phyloP scores from a whole-genome alignment of 2,888 invertebrate genomes.

The Bellardia pandia region DNA sequence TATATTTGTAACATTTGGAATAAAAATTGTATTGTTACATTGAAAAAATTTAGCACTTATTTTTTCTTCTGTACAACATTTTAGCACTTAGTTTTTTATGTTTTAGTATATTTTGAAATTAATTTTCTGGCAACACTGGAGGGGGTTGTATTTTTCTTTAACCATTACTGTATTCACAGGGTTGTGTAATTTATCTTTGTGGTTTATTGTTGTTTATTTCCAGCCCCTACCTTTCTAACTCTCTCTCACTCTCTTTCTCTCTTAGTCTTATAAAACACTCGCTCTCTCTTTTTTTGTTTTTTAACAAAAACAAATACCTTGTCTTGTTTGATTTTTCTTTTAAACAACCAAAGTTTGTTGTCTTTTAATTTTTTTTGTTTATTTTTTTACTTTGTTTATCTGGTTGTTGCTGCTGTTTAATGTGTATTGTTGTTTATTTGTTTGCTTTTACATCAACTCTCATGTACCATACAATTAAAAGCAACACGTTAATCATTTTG shows the following conservation, averaged over 20 bases:
- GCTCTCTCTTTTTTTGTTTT: neutral
- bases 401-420: neutral
- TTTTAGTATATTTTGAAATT: no score
- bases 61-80: no score
- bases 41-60: no score
- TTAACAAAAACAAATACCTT: neutral
- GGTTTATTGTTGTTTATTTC: conserved; percentile 17
- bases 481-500: conserved; percentile 71
- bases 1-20: no score
- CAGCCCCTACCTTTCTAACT: neutral
- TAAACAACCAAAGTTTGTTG: conserved; percentile 4
- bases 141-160: conserved; percentile 9
- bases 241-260: neutral
- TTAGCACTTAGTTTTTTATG: no score
- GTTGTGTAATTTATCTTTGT: conserved; percentile 35
- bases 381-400: conserved; percentile 11
- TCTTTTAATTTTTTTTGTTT: neutral
- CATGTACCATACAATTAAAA: conserved; percentile 43
- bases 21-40: no score
- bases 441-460: conserved; percentile 29
- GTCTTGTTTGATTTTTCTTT: conserved; percentile 19
- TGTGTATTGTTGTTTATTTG: conserved; percentile 7
- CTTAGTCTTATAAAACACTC: neutral
- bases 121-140: no score
- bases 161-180: conserved; percentile 16